A percentile compares a stretch with the other conserved stretches of the same genome.
These are phyloP conservation scores for Laticauda colubrina DNA, from an alignment of 2,113 vertebrate species.

Conservation along the genomic window DNA sequence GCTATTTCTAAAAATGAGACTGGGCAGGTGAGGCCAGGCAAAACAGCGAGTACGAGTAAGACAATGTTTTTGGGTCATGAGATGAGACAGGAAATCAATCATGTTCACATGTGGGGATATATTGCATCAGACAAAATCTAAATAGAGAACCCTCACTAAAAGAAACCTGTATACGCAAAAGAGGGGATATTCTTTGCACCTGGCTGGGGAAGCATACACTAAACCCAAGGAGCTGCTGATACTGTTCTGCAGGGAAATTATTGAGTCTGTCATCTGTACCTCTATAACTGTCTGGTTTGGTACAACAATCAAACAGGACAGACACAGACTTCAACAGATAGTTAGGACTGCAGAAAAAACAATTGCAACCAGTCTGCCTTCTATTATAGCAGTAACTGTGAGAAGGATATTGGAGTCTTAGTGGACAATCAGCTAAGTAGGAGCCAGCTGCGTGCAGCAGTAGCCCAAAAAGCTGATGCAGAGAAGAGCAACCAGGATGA, in stretches of 20 bases:
- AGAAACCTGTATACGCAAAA: background rate
- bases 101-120: background rate
- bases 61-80: background rate
- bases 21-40: background rate
- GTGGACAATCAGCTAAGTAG: too few relatives aligned
- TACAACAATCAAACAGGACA: background rate
- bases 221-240: background rate
- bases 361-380: too few relatives aligned
- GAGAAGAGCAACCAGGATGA: too few relatives aligned
- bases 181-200: background rate
- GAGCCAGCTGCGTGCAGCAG: too few relatives aligned
- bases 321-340: background rate
- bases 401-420: too few relatives aligned
- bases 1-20: background rate
- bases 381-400: too few relatives aligned
- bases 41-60: background rate
- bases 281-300: background rate
- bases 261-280: background rate
- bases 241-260: background rate
- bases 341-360: background rate
- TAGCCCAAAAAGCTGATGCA: too few relatives aligned
- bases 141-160: background rate
- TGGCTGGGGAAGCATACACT: background rate
- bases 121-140: background rate
- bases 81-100: background rate